Evolutionary conservation across 2,888 invertebrate genomes (phyloP).

Genomic region (Cyclophora punctaria): DNA sequence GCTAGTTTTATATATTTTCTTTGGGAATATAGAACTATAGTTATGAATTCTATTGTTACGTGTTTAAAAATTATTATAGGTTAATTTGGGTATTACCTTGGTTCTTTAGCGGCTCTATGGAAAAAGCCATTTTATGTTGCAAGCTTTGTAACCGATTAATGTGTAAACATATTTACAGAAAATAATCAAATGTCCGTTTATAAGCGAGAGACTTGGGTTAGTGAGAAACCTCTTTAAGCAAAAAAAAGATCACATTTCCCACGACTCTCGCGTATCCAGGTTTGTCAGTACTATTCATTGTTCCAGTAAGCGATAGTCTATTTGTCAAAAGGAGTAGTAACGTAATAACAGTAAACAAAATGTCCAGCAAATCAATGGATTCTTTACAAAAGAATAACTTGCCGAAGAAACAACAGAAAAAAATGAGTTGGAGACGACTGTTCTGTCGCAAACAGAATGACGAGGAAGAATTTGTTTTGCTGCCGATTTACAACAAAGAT

Average conservation of each 20-base stretch:
- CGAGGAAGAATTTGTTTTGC: slow-evolving; percentile 43
- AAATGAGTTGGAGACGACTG: slow-evolving; percentile 29
- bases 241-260: background rate
- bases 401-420: slow-evolving; percentile 20
- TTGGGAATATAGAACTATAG: too few species aligned
- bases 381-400: background rate
- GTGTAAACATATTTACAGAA: too few species aligned
- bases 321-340: slow-evolving; percentile 21
- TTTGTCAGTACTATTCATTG: background rate
- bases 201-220: too few species aligned
- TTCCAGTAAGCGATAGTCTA: slow-evolving; percentile 25
- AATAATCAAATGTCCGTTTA: too few species aligned
- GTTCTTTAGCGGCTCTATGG: too few species aligned
- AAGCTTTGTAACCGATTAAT: too few species aligned
- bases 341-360: too few species aligned
- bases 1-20: too few species aligned
- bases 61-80: too few species aligned
- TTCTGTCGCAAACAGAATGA: slow-evolving; percentile 29
- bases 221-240: background rate
- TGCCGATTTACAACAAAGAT: slow-evolving; percentile 36
- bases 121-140: too few species aligned
- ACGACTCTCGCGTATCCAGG: background rate
- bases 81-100: too few species aligned
- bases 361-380: background rate
- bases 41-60: too few species aligned